Evolutionary conservation across 92 coral and sea anemone species (phyloP).

Genomic region (Montipora capitata): DNA sequence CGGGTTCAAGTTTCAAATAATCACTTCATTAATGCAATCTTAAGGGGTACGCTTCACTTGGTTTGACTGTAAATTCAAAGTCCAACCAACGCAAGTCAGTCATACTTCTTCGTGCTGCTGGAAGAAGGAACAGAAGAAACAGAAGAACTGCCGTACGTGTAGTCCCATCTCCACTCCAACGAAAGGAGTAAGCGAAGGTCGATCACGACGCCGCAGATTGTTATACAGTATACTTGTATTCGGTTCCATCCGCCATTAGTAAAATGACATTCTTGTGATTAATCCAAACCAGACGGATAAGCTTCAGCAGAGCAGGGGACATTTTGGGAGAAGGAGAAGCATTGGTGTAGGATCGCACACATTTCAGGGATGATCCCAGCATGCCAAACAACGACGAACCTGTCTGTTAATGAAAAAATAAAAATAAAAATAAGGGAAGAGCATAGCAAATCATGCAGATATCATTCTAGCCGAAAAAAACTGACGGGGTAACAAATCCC

Average conservation of each 20-base stretch:
- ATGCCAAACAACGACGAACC: slow-evolving; percentile 98
- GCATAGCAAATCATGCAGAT: too few relatives aligned
- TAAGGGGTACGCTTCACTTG: too few relatives aligned
- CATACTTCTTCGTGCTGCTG: too few relatives aligned
- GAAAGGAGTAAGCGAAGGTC: neutral
- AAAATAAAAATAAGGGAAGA: too few relatives aligned
- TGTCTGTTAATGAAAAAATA: slow-evolving; percentile 68
- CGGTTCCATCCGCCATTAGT: slow-evolving; percentile 96
- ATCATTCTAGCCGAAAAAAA: too few relatives aligned
- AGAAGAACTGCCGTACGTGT: too few relatives aligned
- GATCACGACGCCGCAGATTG: neutral
- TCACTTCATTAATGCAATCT: too few relatives aligned
- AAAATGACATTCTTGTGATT: slow-evolving; percentile 93
- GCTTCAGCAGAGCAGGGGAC: slow-evolving; percentile 88
- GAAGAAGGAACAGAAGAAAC: too few relatives aligned
- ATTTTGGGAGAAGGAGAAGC: slow-evolving; percentile 80
- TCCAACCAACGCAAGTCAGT: too few relatives aligned
- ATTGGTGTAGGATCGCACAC: slow-evolving; percentile 88
- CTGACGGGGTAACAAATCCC: too few relatives aligned
- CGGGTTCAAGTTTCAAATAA: too few relatives aligned
- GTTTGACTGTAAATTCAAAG: too few relatives aligned
- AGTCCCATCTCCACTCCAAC: neutral
- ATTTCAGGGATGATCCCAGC: slow-evolving; percentile 91
- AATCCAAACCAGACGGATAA: slow-evolving; percentile 94
- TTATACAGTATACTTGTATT: slow-evolving; percentile 85